Evolutionary conservation across 2,888 invertebrate species (phyloP).

Genomic region (Pristionchus maxplancki): DNA sequence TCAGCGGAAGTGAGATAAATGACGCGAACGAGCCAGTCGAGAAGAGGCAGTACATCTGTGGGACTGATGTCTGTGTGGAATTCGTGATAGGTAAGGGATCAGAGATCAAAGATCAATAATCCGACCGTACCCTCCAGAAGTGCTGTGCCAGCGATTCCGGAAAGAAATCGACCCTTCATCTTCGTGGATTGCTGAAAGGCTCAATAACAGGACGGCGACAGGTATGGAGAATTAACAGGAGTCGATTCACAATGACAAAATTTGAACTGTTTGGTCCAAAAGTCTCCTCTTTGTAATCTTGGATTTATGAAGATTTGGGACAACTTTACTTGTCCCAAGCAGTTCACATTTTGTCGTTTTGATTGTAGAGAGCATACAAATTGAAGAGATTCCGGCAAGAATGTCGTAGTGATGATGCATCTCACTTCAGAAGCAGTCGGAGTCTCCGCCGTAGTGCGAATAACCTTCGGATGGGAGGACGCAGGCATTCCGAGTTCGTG

Average conservation of each 20-base stretch:
- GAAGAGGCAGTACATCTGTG: slow-evolving; percentile 47
- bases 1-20: background rate
- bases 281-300: background rate
- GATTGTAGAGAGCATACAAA: background rate
- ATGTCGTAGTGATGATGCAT: background rate
- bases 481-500: slow-evolving; percentile 29
- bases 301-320: no score
- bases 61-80: slow-evolving; percentile 47
- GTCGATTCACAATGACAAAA: no score
- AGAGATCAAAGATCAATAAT: slow-evolving; percentile 11
- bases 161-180: slow-evolving; percentile 3
- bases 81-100: slow-evolving; percentile 37
- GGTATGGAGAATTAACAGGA: background rate
- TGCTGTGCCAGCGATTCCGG: slow-evolving; percentile 12
- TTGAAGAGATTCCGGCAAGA: background rate
- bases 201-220: slow-evolving; percentile 44
- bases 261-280: no score
- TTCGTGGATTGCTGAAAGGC: slow-evolving; percentile 47
- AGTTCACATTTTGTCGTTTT: background rate
- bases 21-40: slow-evolving; percentile 14
- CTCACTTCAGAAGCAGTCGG: slow-evolving; percentile 43
- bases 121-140: background rate
- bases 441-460: slow-evolving; percentile 40
- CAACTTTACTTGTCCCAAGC: no score
- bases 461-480: slow-evolving; percentile 53